Percentiles rank a stretch among this genome's conserved stretches.
phyloP scores from a whole-genome alignment of 30 jellyfish, hydroid and myxozoan species.

The Cassiopea andromeda region DNA sequence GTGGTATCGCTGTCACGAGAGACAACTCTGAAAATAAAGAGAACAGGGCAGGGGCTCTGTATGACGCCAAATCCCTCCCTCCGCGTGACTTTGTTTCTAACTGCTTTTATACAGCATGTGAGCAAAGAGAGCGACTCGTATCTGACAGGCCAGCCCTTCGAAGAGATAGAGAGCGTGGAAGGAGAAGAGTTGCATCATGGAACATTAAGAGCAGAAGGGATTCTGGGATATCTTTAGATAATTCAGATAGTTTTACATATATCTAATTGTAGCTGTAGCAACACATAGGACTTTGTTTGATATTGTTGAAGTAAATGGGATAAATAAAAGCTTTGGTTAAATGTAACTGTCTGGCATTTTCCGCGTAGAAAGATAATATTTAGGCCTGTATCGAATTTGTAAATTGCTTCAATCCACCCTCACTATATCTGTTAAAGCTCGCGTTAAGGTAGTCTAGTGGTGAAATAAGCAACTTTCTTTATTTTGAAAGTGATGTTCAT shows the following conservation, averaged over 20 bases:
- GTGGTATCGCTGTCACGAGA: background rate
- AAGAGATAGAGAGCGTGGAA: constrained; percentile 12
- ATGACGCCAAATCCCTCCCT: background rate
- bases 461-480: too few species aligned
- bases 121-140: constrained; percentile 27
- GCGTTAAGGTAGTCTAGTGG: too few species aligned
- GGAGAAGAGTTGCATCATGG: constrained; percentile 39
- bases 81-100: background rate
- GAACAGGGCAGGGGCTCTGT: background rate
- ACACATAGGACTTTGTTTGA: background rate
- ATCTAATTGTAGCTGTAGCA: background rate
- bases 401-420: too few species aligned
- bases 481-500: too few species aligned
- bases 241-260: constrained; percentile 18
- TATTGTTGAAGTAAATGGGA: background rate
- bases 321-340: too few species aligned
- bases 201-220: constrained; percentile 54
- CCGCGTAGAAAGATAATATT: too few species aligned
- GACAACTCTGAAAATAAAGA: background rate
- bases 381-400: too few species aligned
- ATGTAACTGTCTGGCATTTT: too few species aligned
- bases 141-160: constrained; percentile 23
- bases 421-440: too few species aligned
- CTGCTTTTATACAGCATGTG: constrained; percentile 29
- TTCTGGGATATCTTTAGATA: constrained; percentile 65